phyloP scores from a whole-genome alignment of 2,797 vertebrate species.

The Tarsius wallacei region DNA sequence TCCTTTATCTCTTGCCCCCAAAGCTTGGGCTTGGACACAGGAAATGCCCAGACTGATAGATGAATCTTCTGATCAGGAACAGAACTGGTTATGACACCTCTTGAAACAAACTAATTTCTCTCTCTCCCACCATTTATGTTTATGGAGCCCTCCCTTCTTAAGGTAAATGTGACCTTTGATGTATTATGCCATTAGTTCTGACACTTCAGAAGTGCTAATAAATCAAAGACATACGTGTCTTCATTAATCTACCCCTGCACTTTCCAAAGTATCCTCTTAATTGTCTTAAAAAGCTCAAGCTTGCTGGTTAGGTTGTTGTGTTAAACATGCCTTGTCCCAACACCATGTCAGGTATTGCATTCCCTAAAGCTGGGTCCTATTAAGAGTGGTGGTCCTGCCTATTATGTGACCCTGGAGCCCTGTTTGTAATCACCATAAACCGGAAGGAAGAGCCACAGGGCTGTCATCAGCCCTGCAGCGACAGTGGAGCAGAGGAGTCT shows the following conservation, averaged over 20 bases:
- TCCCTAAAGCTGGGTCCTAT: constrained; percentile 40
- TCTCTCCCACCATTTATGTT: not conserved
- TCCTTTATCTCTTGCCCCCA: not conserved
- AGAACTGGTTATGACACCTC: not conserved
- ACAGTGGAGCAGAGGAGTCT: not conserved
- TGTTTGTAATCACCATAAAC: constrained; percentile 77
- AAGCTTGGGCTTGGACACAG: not conserved
- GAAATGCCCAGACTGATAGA: not conserved
- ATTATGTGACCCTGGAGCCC: constrained; percentile 53
- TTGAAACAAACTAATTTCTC: constrained; percentile 6
- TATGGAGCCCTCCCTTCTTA: not conserved
- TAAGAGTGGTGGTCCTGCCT: constrained; percentile 52
- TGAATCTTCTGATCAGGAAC: not conserved
- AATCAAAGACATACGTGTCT: constrained; percentile 50
- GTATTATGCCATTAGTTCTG: constrained; percentile 45
- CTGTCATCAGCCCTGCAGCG: constrained; percentile 26
- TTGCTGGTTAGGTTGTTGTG: not conserved
- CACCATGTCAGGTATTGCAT: constrained; percentile 71
- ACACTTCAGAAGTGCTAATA: constrained; percentile 34
- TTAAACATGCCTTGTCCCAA: constrained; percentile 65
- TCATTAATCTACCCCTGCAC: not conserved
- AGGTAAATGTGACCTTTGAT: constrained; percentile 20
- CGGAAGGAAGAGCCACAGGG: constrained; percentile 58
- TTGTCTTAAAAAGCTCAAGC: constrained; percentile 25
- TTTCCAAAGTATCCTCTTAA: constrained; percentile 41